phyloP scores from a whole-genome alignment of 2,888 invertebrate species.

The Macrophya annulata region DNA sequence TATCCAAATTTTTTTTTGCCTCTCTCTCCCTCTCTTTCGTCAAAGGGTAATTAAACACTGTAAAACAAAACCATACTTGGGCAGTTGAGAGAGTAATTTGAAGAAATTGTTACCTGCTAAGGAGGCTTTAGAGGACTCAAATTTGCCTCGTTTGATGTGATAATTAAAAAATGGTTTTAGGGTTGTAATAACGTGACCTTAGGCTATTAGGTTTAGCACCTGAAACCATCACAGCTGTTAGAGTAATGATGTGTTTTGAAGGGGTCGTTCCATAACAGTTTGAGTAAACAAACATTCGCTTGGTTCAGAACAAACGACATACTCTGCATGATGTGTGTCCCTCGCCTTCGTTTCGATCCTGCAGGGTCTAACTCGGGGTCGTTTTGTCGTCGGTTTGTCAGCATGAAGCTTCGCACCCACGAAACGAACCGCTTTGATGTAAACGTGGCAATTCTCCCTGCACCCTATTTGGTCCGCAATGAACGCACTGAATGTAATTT shows the following conservation, averaged over 20 bases:
- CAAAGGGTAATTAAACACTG: neutral
- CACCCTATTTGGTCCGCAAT: slow-evolving; percentile 58
- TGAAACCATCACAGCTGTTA: neutral
- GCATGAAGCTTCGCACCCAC: neutral
- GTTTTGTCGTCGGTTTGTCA: slow-evolving; percentile 18
- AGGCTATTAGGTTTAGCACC: neutral
- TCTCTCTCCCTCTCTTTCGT: neutral
- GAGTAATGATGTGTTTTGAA: neutral
- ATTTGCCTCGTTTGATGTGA: neutral
- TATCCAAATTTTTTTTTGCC: neutral
- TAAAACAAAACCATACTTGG: too few species aligned
- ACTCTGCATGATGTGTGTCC: neutral
- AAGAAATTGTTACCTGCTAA: neutral
- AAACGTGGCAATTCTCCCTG: slow-evolving; percentile 24
- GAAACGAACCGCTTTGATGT: slow-evolving; percentile 58
- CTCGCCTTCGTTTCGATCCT: slow-evolving; percentile 32
- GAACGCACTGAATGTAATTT: slow-evolving; percentile 70
- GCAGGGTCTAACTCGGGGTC: neutral
- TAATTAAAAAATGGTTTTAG: neutral
- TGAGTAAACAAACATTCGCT: neutral
- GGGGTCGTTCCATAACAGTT: slow-evolving; percentile 5
- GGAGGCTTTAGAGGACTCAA: too few species aligned
- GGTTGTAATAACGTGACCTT: neutral
- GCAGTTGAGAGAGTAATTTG: neutral
- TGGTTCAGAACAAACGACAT: slow-evolving; percentile 10